These are phyloP conservation scores for Virgularia gustaviana DNA, from an alignment of 92 coral and sea anemone species.

Conservation along the genomic window DNA sequence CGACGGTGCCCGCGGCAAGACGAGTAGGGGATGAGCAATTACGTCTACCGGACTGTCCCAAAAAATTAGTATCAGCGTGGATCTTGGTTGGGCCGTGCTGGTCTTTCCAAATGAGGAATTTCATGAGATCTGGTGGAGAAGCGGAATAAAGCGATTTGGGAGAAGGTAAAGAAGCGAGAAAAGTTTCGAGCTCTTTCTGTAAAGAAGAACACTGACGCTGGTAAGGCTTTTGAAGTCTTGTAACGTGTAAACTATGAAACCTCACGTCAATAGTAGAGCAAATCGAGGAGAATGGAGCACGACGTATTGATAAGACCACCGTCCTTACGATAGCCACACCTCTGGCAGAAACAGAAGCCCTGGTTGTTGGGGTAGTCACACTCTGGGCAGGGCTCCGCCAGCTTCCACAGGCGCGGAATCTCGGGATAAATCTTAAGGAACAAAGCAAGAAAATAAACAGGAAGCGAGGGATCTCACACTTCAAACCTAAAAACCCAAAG, in stretches of 20 bases:
- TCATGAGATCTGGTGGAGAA: conserved; percentile 7
- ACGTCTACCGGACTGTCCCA: too few species aligned
- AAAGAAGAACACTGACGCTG: neutral
- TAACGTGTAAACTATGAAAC: neutral
- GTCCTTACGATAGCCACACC: conserved; percentile 17
- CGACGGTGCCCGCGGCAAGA: conserved; percentile 65
- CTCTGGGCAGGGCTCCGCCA: neutral
- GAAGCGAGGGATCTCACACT: neutral
- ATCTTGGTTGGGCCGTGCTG: conserved; percentile 35
- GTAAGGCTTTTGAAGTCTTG: neutral
- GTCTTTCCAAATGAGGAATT: conserved; percentile 16
- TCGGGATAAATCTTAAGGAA: neutral
- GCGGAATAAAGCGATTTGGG: conserved; percentile 26
- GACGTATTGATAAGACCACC: neutral
- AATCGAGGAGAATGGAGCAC: neutral
- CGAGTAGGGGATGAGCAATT: conserved; percentile 58
- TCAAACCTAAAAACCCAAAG: neutral
- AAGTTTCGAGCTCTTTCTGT: neutral
- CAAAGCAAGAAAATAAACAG: neutral
- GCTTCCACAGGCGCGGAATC: neutral
- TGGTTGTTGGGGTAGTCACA: conserved; percentile 3
- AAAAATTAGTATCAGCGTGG: conserved; percentile 14
- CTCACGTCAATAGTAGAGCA: neutral
- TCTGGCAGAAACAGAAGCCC: conserved; percentile 9
- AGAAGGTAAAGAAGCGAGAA: conserved; percentile 5